Evolutionary conservation across 2,113 vertebrate species (phyloP), one percentile per base, ranked within the genome.

Genomic region (Toxotes chatareus): DNA sequence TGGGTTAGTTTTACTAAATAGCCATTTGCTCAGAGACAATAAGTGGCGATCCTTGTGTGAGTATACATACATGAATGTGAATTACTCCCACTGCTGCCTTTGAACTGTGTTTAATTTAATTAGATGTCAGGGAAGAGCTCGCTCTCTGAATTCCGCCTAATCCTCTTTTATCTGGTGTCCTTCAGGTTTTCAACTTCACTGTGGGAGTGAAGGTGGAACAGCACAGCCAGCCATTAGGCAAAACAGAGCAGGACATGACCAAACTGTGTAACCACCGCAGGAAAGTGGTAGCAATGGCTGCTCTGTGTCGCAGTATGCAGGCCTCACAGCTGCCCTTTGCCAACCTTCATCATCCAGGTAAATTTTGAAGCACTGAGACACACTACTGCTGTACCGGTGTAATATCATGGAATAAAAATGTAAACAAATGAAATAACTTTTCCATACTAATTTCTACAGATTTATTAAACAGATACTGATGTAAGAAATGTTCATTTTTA

Each of bases 261-360:
- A 98, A 98, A 95, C 96, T 98, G 85, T 98, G 97, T 87, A 98
- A 97, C 93, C 97, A 98, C 92, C 95, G 97, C 44, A 94, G 97
- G 97, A 98, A 98, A 97, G 96, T 97, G 60, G 96, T 97, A 79
- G 97, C 97, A 21, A 97, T 97, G 96, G 96, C 97, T 66, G 96
- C 97, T 21, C 91, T 98, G 47, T 97, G 97, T 89, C 95, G 96
- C 67, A 97, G 97, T 92, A 97, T 97, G 95, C 97, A 97, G 94
- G 95, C 92, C 76, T 93, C 95, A 77, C 93, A 95, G 77, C 89
- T 93, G 63, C 91, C 93, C 34, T 93, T 91, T 32, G 60, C 83
- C 63, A 86, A 91, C 80, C 84, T 89, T 80, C 92, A 94, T 69
- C 87, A 91, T 76, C 75, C 93, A 91, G 95, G 95, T 96, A 92